These are phyloP conservation scores for Dendroctonus ponderosae DNA, from an alignment of 1,140 invertebrate species.

Conservation along the genomic window DNA sequence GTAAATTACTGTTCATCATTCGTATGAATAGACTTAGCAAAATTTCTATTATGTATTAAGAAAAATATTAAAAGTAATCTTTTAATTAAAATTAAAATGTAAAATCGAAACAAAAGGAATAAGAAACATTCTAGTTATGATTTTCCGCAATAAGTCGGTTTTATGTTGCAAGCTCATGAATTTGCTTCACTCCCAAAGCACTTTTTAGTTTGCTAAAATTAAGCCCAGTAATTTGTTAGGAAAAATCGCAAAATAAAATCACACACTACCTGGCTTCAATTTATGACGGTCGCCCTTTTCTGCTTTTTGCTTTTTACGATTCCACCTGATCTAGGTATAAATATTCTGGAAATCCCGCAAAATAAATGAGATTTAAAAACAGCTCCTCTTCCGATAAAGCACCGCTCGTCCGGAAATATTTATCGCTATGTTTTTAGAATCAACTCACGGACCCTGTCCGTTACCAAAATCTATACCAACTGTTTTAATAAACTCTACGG, in stretches of 20 bases:
- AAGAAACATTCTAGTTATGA: too few species aligned
- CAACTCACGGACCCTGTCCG: neutral
- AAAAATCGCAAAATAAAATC: constrained; percentile 2
- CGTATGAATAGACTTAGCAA: too few species aligned
- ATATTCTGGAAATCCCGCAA: neutral
- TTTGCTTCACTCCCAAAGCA: neutral
- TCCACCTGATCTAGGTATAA: neutral
- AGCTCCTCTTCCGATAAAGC: neutral
- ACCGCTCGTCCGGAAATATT: constrained; percentile 1
- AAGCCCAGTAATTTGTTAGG: neutral
- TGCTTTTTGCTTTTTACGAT: neutral
- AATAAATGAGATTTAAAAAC: constrained; percentile 2
- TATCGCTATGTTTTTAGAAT: constrained; percentile 2
- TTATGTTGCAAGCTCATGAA: too few species aligned
- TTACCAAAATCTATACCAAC: too few species aligned
- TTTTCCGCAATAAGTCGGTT: too few species aligned
- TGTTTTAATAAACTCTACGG: too few species aligned
- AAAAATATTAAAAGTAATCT: too few species aligned
- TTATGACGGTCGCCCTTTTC: neutral
- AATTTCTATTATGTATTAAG: too few species aligned
- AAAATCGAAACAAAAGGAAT: too few species aligned
- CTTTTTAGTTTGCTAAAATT: neutral
- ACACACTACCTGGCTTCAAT: neutral
- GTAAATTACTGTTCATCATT: too few species aligned
- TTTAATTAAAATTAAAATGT: too few species aligned